A percentile compares a stretch with the other conserved stretches of the same genome.
Evolutionary conservation across 1,140 invertebrate species (phyloP).

Genomic region (Dreissena rostriformis): DNA sequence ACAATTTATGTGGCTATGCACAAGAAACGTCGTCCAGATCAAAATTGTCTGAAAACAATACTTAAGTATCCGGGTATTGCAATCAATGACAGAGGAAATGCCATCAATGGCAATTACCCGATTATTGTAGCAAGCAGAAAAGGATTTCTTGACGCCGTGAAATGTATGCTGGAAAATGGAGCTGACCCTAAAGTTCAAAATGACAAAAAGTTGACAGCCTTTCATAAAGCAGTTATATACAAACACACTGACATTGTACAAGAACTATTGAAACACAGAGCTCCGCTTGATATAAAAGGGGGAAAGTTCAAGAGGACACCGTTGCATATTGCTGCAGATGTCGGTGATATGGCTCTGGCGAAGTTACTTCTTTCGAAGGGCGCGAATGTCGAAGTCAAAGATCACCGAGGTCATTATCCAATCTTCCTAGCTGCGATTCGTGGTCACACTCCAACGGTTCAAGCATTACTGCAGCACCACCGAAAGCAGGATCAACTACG

Average conservation of each 20-base stretch:
- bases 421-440: conserved; percentile 19
- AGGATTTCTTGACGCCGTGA: conserved; percentile 9
- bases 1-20: conserved; percentile 10
- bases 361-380: background rate
- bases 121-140: conserved; percentile 9
- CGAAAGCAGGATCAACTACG: background rate
- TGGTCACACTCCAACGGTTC: conserved; percentile 2
- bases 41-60: background rate
- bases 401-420: conserved; percentile 38
- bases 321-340: conserved; percentile 30
- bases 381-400: background rate
- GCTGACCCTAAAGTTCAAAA: conserved; percentile 12
- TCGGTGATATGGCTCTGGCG: background rate
- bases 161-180: conserved; percentile 3
- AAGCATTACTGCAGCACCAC: background rate
- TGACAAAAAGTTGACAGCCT: conserved; percentile 5
- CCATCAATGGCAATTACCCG: conserved; percentile 16
- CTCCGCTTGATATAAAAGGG: conserved; percentile 2
- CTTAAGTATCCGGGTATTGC: background rate
- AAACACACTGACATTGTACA: conserved; percentile 10
- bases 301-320: conserved; percentile 40
- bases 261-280: conserved; percentile 5
- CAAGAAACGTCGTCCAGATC: background rate
- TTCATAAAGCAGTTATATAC: conserved; percentile 27
- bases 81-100: conserved; percentile 29